phyloP scores from a whole-genome alignment of 1,140 invertebrate genomes.

The Acromyrmex heyeri region DNA sequence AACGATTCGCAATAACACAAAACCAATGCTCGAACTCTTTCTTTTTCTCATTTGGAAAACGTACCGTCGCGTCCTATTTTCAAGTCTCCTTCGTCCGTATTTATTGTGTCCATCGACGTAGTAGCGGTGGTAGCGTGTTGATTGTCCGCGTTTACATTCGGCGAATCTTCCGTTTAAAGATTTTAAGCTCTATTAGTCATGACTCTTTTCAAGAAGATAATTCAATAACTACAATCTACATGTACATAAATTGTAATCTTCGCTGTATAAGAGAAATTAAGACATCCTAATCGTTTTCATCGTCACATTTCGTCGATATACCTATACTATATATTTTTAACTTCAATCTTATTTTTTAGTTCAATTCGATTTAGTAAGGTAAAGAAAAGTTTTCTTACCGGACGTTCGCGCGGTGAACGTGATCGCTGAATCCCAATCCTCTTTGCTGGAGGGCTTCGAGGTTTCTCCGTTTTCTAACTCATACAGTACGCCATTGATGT shows the following conservation, averaged over 20 bases:
- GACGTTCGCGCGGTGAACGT: constrained; percentile 94
- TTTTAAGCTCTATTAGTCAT: constrained; percentile 45
- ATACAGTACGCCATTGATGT: constrained; percentile 93
- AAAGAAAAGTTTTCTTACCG: constrained; percentile 87
- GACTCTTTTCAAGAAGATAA: not conserved
- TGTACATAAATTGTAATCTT: constrained; percentile 26
- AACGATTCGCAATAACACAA: not conserved
- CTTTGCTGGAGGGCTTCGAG: constrained; percentile 87
- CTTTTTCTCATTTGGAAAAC: constrained; percentile 7
- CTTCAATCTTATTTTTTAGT: not conserved
- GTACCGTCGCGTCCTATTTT: constrained; percentile 73
- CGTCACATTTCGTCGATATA: constrained; percentile 7
- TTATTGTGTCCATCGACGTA: constrained; percentile 76
- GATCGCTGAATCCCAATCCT: constrained; percentile 94
- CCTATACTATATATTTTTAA: not conserved
- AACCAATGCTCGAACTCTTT: constrained; percentile 8
- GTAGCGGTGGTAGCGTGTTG: constrained; percentile 71
- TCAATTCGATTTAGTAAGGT: constrained; percentile 31
- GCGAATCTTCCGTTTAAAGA: constrained; percentile 68
- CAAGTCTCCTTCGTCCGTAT: constrained; percentile 73
- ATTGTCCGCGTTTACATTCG: constrained; percentile 70
- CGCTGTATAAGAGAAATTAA: not conserved
- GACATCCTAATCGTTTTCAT: constrained; percentile 10
- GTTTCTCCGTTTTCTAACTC: constrained; percentile 89
- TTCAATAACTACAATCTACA: not conserved